phyloP scores from a whole-genome alignment of 2,888 invertebrate genomes.

The Phengaris alcon region DNA sequence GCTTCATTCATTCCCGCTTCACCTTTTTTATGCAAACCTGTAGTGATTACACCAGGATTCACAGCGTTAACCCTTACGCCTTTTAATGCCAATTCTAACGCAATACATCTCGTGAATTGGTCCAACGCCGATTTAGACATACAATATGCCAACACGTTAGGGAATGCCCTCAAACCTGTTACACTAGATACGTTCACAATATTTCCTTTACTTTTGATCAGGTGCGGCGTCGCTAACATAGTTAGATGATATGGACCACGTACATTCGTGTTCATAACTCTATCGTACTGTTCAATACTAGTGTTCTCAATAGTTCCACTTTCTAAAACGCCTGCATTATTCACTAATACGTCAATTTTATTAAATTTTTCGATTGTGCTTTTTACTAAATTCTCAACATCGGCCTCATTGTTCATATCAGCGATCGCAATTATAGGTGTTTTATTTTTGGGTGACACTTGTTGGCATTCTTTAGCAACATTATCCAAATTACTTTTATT shows the following conservation, averaged over 20 bases:
- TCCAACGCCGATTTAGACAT: constrained; percentile 96
- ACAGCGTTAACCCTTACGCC: constrained; percentile 93
- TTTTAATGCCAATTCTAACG: constrained; percentile 88
- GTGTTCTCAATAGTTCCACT: constrained; percentile 90
- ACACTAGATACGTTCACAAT: constrained; percentile 97
- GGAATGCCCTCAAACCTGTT: constrained; percentile 91
- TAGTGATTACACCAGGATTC: constrained; percentile 95
- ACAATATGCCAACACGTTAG: constrained; percentile 92
- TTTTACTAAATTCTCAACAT: constrained; percentile 82
- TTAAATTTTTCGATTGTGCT: constrained; percentile 83
- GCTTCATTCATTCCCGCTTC: constrained; percentile 84
- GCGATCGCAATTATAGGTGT: constrained; percentile 80
- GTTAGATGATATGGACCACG: constrained; percentile 88
- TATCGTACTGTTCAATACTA: constrained; percentile 89
- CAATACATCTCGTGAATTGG: constrained; percentile 94
- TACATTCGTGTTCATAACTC: constrained; percentile 92
- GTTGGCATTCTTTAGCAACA: constrained; percentile 79
- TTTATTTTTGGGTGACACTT: constrained; percentile 53
- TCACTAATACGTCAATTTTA: constrained; percentile 87
- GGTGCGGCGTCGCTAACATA: constrained; percentile 89
- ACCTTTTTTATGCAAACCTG: constrained; percentile 89
- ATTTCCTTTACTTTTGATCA: constrained; percentile 88
- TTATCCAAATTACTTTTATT: constrained; percentile 83
- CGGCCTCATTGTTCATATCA: constrained; percentile 84
- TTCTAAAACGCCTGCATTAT: constrained; percentile 93